These are phyloP conservation scores for Timandra comae DNA, from an alignment of 2,888 invertebrate species.

Conservation along the genomic window DNA sequence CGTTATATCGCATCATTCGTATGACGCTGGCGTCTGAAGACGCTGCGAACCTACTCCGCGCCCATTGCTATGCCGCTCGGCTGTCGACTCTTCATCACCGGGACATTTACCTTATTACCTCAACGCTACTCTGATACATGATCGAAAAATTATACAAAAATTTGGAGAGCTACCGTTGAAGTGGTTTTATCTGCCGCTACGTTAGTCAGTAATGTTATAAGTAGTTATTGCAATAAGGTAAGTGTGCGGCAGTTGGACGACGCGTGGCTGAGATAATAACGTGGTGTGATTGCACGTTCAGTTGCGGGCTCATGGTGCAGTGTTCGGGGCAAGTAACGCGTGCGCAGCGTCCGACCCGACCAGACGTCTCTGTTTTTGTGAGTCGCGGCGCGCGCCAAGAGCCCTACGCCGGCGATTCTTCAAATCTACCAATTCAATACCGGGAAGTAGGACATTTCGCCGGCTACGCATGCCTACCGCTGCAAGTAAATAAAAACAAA, in stretches of 20 bases:
- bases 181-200: constrained; percentile 14
- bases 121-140: constrained; percentile 29
- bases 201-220: constrained; percentile 16
- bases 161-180: constrained; percentile 24
- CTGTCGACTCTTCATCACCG: constrained; percentile 47
- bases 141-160: constrained; percentile 36
- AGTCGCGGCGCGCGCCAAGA: constrained; percentile 58
- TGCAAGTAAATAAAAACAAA: constrained; percentile 17
- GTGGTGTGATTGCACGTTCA: constrained; percentile 27
- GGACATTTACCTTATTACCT: constrained; percentile 57
- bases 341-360: constrained; percentile 40
- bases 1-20: constrained; percentile 73
- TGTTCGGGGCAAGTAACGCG: constrained; percentile 31
- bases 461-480: constrained; percentile 24
- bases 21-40: constrained; percentile 61
- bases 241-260: constrained; percentile 13
- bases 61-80: constrained; percentile 59
- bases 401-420: constrained; percentile 49
- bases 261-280: constrained; percentile 18
- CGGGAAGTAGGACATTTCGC: constrained; percentile 57
- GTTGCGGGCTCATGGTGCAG: constrained; percentile 27
- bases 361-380: constrained; percentile 64
- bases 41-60: constrained; percentile 35
- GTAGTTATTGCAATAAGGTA: constrained; percentile 2
- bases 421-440: constrained; percentile 57